Conservation (phyloP, 1,140 invertebrate genomes). For the Apis dorsata region DNA sequence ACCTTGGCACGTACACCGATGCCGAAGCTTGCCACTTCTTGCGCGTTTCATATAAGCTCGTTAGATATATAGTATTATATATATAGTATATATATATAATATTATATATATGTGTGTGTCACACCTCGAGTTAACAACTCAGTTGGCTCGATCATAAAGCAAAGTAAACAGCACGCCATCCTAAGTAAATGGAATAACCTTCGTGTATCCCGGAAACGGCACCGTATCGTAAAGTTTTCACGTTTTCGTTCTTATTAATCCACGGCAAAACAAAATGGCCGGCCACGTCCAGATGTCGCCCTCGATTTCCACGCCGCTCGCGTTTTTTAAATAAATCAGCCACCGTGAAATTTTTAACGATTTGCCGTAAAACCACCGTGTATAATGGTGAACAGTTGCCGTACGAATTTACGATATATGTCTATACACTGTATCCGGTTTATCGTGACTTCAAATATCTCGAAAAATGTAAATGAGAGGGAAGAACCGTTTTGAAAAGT, state of each 20-base stretch:
- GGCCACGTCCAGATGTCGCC: not conserved
- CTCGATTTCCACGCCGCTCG: not conserved
- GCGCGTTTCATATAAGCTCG: constrained; percentile 40
- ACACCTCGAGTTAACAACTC: constrained; percentile 47
- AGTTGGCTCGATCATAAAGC: constrained; percentile 60
- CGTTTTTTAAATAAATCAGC: constrained; percentile 17
- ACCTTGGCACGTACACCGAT: constrained; percentile 66
- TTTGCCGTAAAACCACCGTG: not conserved
- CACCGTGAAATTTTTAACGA: constrained; percentile 25
- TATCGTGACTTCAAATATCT: no score
- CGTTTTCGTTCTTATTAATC: constrained; percentile 52
- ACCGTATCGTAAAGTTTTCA: constrained; percentile 49
- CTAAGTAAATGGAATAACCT: constrained; percentile 58
- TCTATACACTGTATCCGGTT: not conserved
- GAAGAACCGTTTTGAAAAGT: no score
- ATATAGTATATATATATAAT: not conserved
- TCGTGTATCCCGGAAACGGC: constrained; percentile 16
- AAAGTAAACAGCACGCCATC: constrained; percentile 50
- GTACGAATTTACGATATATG: constrained; percentile 20
- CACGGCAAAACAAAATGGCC: not conserved
- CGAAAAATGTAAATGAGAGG: no score
- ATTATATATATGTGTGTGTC: constrained; percentile 18
- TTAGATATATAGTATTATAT: not conserved
- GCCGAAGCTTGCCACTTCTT: constrained; percentile 62
- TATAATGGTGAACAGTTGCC: not conserved